Evolutionary conservation across 1,140 invertebrate species (phyloP).

Genomic region (Daktulosphaira vitifoliae): DNA sequence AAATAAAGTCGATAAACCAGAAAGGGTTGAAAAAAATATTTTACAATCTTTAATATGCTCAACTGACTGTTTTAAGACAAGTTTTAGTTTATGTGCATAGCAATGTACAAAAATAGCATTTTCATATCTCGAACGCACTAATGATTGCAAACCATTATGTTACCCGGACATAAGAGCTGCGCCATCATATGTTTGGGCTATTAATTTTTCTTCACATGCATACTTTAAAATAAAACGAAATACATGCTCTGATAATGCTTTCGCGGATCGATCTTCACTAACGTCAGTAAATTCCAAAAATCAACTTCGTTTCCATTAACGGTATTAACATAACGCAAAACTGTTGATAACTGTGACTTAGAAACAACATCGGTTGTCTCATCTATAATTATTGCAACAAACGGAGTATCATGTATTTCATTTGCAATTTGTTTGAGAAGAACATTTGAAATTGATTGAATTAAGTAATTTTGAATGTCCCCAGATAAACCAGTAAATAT

Average conservation of each 20-base stretch:
- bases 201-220: constrained; percentile 1
- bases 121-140: background rate
- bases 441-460: no score
- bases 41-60: constrained; percentile 35
- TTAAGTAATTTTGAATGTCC: no score
- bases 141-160: constrained; percentile 25
- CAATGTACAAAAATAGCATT: constrained; percentile 5
- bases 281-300: constrained; percentile 40
- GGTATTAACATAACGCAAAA: background rate
- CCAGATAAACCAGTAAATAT: no score
- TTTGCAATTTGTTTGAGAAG: background rate
- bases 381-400: constrained; percentile 1
- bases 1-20: constrained; percentile 34
- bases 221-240: background rate
- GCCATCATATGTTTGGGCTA: constrained; percentile 35
- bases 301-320: constrained; percentile 43
- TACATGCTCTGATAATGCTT: background rate
- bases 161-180: constrained; percentile 32
- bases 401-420: no score
- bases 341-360: background rate
- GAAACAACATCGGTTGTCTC: constrained; percentile 3
- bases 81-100: background rate
- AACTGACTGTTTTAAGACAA: constrained; percentile 11
- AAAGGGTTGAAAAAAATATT: constrained; percentile 32
- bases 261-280: background rate